phyloP scores from a whole-genome alignment of 2,113 vertebrate genomes.

The Malurus elegans region DNA sequence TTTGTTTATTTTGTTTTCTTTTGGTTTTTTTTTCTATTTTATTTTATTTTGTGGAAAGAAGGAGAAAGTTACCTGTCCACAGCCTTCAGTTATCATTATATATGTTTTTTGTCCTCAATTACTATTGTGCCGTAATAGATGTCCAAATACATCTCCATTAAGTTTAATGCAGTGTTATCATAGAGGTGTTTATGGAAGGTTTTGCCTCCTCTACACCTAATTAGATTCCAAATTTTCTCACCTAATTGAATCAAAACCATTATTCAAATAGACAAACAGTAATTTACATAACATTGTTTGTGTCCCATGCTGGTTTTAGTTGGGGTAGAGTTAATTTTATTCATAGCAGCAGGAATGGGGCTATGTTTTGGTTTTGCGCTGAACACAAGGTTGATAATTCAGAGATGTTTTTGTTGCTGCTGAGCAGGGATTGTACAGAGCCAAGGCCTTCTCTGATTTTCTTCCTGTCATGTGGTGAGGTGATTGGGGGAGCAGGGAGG shows the following conservation, averaged over 20 bases:
- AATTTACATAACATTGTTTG: neutral
- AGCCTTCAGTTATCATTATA: neutral
- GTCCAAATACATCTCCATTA: neutral
- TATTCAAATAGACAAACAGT: neutral
- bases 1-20: neutral
- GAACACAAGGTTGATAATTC: neutral
- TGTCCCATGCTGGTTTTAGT: neutral
- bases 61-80: neutral
- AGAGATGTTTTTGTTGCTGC: neutral
- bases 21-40: neutral
- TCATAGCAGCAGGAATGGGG: neutral
- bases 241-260: neutral
- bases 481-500: no score
- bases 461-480: accelerated
- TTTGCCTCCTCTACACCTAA: neutral
- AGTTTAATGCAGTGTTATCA: neutral
- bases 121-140: neutral
- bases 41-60: neutral
- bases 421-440: neutral
- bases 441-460: neutral
- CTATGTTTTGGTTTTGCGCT: neutral
- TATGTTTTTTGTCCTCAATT: neutral
- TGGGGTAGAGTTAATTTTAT: neutral
- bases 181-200: neutral
- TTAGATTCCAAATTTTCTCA: neutral